These are phyloP conservation scores for Mandrillus leucophaeus DNA, from an alignment of 2,113 vertebrate genomes.

Conservation along the genomic window DNA sequence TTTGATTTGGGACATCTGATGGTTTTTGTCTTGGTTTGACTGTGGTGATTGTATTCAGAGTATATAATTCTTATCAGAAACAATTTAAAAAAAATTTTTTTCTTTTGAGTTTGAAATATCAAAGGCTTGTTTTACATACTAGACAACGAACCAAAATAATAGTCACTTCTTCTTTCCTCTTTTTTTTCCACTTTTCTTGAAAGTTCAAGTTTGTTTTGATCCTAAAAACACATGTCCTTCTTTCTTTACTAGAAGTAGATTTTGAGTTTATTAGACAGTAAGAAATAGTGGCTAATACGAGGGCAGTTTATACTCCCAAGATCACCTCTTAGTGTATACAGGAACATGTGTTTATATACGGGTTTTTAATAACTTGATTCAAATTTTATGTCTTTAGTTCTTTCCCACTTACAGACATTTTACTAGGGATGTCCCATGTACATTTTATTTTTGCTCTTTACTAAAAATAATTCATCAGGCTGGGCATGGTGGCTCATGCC, in stretches of 20 bases:
- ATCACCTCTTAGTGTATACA: neutral
- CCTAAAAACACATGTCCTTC: neutral
- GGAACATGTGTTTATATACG: neutral
- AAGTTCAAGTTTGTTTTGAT: neutral
- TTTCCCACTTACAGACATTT: neutral
- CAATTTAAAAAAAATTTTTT: rapidly evolving
- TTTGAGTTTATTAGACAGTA: neutral
- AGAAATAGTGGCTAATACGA: neutral
- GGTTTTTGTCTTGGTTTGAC: neutral
- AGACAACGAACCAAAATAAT: neutral
- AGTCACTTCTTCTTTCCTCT: neutral
- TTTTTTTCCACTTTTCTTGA: neutral
- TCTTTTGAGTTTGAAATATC: neutral
- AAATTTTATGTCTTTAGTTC: neutral
- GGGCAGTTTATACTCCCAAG: neutral
- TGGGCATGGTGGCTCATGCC: too few relatives aligned
- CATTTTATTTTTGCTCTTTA: neutral
- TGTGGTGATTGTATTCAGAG: neutral
- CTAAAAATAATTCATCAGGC: neutral
- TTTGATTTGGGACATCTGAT: neutral
- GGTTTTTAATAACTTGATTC: neutral
- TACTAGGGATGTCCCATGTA: too few relatives aligned
- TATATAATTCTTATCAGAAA: neutral
- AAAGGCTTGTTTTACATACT: neutral
- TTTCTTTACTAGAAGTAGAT: neutral